Conservation (phyloP, 2,888 invertebrate species). For the Drosophila subsilvestris region DNA sequence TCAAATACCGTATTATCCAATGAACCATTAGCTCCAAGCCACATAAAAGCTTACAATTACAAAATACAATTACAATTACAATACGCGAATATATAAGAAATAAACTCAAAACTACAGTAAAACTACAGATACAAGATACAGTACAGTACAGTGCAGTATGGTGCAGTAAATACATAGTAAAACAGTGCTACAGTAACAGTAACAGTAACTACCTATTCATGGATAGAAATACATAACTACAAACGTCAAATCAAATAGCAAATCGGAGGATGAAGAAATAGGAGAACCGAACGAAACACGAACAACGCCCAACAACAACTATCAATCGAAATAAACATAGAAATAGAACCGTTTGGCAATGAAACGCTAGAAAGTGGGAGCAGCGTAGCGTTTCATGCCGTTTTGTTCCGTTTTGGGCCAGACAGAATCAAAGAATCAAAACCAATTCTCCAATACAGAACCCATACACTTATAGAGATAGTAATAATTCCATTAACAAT, state of each 20-base stretch:
- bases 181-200: neutral
- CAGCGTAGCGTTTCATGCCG: neutral
- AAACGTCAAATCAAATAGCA: constrained; percentile 34
- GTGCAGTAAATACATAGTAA: constrained; percentile 29
- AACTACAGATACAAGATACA: constrained; percentile 19
- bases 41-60: constrained; percentile 71
- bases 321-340: constrained; percentile 35
- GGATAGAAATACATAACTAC: constrained; percentile 30
- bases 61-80: constrained; percentile 54
- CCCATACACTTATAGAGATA: constrained; percentile 47
- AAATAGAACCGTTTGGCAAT: constrained; percentile 23
- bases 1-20: constrained; percentile 66
- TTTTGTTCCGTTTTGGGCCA: neutral
- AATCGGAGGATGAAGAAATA: constrained; percentile 19
- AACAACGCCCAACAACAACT: neutral
- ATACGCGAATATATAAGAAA: constrained; percentile 43
- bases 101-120: constrained; percentile 43
- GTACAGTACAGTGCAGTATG: constrained; percentile 19
- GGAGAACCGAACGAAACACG: neutral
- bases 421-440: constrained; percentile 19
- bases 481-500: constrained; percentile 23
- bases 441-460: constrained; percentile 29
- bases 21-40: constrained; percentile 78
- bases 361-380: neutral
- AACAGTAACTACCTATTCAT: constrained; percentile 12